Conservation (phyloP, 2,113 vertebrate species). For the Tachycineta bicolor region DNA sequence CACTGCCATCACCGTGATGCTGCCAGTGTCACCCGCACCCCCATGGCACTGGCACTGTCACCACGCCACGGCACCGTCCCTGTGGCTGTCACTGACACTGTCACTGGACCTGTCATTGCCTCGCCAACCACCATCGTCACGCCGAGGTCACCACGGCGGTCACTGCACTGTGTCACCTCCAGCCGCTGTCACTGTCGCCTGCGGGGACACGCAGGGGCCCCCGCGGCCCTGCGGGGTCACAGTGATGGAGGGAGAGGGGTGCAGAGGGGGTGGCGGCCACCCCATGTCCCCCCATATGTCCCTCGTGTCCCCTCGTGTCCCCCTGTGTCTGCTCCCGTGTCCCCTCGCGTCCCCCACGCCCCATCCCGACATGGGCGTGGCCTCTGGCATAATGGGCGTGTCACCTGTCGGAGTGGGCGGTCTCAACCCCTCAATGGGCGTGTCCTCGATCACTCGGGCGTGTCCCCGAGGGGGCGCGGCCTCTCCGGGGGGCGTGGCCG, state of each 20-base stretch:
- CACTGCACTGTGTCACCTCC: neutral
- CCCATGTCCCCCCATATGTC: fast-evolving
- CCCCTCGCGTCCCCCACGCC: neutral
- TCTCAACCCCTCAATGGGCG: neutral
- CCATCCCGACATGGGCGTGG: neutral
- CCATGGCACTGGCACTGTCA: too few species aligned
- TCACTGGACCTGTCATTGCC: neutral
- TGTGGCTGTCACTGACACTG: neutral
- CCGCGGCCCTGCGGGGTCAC: neutral
- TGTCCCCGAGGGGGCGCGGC: neutral
- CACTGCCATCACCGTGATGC: neutral
- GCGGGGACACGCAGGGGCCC: neutral
- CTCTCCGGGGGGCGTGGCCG: neutral
- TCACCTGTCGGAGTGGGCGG: fast-evolving
- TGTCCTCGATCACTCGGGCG: neutral
- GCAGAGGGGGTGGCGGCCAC: neutral
- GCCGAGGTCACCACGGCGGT: neutral
- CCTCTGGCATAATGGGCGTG: neutral
- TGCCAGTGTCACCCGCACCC: too few species aligned
- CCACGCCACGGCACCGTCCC: neutral
- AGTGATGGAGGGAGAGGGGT: neutral
- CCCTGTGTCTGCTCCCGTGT: too few species aligned
- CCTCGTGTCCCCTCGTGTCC: neutral
- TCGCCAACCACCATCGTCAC: neutral
- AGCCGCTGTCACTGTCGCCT: neutral